Percentiles rank a stretch among this genome's conserved stretches.
Evolutionary conservation across 2,113 vertebrate genomes (phyloP).

Genomic region (Neodontobutis hainanensis): DNA sequence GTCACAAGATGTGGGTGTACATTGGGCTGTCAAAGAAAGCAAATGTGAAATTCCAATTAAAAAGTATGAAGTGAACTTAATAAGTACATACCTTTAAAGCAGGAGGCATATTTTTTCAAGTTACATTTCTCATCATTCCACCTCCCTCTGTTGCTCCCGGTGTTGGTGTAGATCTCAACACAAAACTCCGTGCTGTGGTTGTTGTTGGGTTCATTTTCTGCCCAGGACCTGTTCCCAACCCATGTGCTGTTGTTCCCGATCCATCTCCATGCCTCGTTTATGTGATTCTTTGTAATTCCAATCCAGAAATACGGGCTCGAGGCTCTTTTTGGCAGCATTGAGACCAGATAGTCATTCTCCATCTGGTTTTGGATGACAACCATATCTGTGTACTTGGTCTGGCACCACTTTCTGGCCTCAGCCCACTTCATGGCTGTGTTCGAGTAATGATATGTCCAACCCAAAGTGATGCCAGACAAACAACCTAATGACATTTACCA

Average conservation of each 20-base stretch:
- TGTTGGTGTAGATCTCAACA: conserved; percentile 87
- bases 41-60: neutral
- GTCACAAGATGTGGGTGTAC: conserved; percentile 48
- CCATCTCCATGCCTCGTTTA: conserved; percentile 83
- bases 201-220: conserved; percentile 85
- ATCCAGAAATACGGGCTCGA: conserved; percentile 86
- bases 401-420: conserved; percentile 79
- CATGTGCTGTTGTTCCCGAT: conserved; percentile 80
- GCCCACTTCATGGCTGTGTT: conserved; percentile 71
- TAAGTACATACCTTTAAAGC: conserved; percentile 59
- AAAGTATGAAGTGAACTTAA: neutral
- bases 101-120: conserved; percentile 66
- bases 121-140: conserved; percentile 89
- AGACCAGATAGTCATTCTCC: conserved; percentile 82
- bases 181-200: conserved; percentile 83
- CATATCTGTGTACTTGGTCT: conserved; percentile 78
- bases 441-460: conserved; percentile 82
- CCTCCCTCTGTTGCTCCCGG: conserved; percentile 54
- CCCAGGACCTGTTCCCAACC: conserved; percentile 83
- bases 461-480: conserved; percentile 34
- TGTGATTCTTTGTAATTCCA: conserved; percentile 79
- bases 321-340: conserved; percentile 51
- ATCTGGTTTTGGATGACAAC: conserved; percentile 86
- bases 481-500: conserved; percentile 48
- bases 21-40: conserved; percentile 60